Evolutionary conservation across 1,140 invertebrate species (phyloP).

Genomic region (Bathynomus jamesi): DNA sequence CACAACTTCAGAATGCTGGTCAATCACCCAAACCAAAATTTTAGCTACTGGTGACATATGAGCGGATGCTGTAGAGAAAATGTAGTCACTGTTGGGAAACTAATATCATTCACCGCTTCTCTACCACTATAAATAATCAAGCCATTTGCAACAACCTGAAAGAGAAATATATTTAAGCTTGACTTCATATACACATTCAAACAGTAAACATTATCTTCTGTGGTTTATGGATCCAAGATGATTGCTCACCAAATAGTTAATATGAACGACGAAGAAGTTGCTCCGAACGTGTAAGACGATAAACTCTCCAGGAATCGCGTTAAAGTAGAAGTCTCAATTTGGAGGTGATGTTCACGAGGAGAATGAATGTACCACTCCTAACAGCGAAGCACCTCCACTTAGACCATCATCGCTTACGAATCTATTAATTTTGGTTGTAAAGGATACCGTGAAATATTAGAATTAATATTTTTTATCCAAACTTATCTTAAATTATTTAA

Average conservation of each 20-base stretch:
- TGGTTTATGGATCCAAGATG: too few relatives aligned
- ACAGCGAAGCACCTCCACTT: constrained; percentile 28
- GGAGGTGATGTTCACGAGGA: constrained; percentile 40
- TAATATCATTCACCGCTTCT: constrained; percentile 37
- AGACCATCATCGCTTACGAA: constrained; percentile 21
- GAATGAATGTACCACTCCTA: constrained; percentile 33
- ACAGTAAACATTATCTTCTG: too few relatives aligned
- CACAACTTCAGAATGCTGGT: constrained; percentile 47
- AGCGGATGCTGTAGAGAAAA: constrained; percentile 43
- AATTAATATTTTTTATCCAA: too few relatives aligned
- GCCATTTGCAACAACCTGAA: constrained; percentile 46
- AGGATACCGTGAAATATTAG: too few relatives aligned
- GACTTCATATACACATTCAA: too few relatives aligned
- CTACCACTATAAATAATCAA: constrained; percentile 43
- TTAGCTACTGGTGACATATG: constrained; percentile 55
- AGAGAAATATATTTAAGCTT: too few relatives aligned
- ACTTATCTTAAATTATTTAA: too few relatives aligned
- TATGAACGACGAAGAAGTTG: constrained; percentile 45
- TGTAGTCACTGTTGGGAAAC: constrained; percentile 41
- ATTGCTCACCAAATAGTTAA: constrained; percentile 45
- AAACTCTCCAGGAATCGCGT: constrained; percentile 45
- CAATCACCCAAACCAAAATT: constrained; percentile 51
- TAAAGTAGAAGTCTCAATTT: constrained; percentile 42
- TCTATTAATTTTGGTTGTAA: too few relatives aligned
- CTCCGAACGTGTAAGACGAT: constrained; percentile 47